Percentiles rank a stretch among this genome's conserved stretches.
phyloP scores from a whole-genome alignment of 2,888 invertebrate genomes.

The Drosophila mayaguana region DNA sequence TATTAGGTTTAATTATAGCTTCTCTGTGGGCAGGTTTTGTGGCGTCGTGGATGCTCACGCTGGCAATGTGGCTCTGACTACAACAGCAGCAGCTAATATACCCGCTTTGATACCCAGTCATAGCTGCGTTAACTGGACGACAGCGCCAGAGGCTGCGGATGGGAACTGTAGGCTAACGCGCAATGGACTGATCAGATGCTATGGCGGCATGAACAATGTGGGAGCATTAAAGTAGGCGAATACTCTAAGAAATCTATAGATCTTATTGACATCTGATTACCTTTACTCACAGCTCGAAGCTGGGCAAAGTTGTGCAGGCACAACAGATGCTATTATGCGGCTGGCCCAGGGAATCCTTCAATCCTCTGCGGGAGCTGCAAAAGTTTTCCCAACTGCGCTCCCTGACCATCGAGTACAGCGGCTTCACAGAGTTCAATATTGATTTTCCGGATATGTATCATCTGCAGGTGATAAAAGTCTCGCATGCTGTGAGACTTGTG shows the following conservation, averaged over 20 bases:
- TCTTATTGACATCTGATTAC: not conserved
- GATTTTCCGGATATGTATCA: conserved; percentile 83
- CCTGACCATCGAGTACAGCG: conserved; percentile 82
- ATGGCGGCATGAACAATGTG: conserved; percentile 82
- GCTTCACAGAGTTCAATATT: conserved; percentile 75
- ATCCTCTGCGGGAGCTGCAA: conserved; percentile 76
- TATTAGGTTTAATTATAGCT: conserved; percentile 16
- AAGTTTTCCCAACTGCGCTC: conserved; percentile 79
- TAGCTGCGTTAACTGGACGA: conserved; percentile 79
- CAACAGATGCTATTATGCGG: conserved; percentile 81
- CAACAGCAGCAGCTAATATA: not conserved
- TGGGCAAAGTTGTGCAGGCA: conserved; percentile 29
- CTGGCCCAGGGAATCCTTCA: conserved; percentile 80
- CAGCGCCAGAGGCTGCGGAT: conserved; percentile 72
- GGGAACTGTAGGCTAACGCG: conserved; percentile 77
- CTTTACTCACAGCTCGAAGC: conserved; percentile 42
- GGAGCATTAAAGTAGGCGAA: conserved; percentile 64
- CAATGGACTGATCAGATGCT: conserved; percentile 77
- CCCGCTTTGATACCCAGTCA: not conserved
- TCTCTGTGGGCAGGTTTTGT: conserved; percentile 15
- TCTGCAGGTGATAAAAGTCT: conserved; percentile 67
- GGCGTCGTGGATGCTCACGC: not conserved
- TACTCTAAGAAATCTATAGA: rapidly evolving
- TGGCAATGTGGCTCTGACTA: conserved; percentile 5
- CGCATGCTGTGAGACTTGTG: too few relatives aligned